Base-by-base conservation (phyloP, 2,797 vertebrate genomes). In the Amazona ochrocephala region DNA sequence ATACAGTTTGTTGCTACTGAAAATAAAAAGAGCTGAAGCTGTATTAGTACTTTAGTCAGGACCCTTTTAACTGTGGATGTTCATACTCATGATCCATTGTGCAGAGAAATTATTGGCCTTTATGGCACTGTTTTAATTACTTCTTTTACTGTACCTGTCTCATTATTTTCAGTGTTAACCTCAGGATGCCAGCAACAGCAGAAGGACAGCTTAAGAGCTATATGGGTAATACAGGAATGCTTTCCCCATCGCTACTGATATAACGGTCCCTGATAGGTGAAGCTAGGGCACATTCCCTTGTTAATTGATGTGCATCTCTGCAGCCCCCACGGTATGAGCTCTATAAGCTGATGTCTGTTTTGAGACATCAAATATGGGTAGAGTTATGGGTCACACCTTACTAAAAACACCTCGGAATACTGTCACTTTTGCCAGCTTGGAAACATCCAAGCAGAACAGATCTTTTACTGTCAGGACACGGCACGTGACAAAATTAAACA, bases 1-100 rank as follows among this genome's bases (percentile, higher is more conserved):
- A 73, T 74, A 81, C 34, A 56, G 73, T 29, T 84, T 94, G 64
- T 76, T 91, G 73, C 60, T 86, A 48, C 60, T 71, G 89, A 85
- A 95, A 95, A 91, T 45, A 91, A 84, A 76, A 95, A 84, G n/a
- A 53, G 50, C 50, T 64, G 32, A 81, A 90, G 51, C 37, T 79
- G 47, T 85, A 56, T 45, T 76, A 90, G 72, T 44, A 88, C 47
- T 71, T 68, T 47, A 88, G 50, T 84, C 58, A 84, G 79, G 48
- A 70, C 8, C 20, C 8, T 79, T 89, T 93, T 68, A 89, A 87
- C 45, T 3, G 5, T 1, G 87, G 70, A 68, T 60, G n/a, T 60
- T 91, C 66, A 84, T 20, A 54, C 9, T 62, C 12, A 23, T 0
- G 0, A 64, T 74, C 58, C 42, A 60, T 56, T 86, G 30, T 11